Base-by-base conservation (phyloP, 2,797 vertebrate species). In the Phoeniculus purpureus region DNA sequence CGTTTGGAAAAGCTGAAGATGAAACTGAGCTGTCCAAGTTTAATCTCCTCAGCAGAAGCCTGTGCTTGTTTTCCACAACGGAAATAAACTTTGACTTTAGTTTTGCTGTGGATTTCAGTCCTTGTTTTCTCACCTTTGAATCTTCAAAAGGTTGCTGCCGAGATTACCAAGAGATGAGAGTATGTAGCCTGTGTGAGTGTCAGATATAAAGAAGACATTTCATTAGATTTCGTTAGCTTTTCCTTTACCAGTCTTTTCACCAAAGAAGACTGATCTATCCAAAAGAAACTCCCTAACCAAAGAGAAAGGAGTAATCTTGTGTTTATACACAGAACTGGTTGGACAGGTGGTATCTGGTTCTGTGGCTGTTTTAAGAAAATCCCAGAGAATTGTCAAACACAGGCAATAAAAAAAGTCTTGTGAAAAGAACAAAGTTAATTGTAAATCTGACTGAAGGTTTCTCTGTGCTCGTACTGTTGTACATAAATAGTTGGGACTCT, bases 151-250 rank as follows among this genome's bases (percentile, higher is more conserved):
- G 71, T 78, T 92, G 34, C 59, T 50, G 81, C 32, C 81, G 67
- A 94, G 72, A 94, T 67, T 54, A 85, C 8, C 25, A 85, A 79
- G 56, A 85, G 87, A 89, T 64, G 11, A 79, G 51, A 75, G 67
- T 26, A 10, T 40, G 13, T 61, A 65, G 56, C 25, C 48, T 66
- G 5, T 72, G 51, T 55, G 31, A 77, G 20, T 4, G 2, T 48
- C 56, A 90, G 37, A 56, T n/a, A 76, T 61, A 73, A 73, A 32
- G 85, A 34, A 3, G 51, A 43, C 14, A 55, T 51, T 31, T 1
- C 43, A 58, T 73, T 67, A 73, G 45, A 55, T 37, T 73, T 82
- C 22, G 76, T 58, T 82, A 76, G 73, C 26, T 68, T 66, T 87
- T 47, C 26, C 31, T 87, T 82, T 37, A 71, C 14, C 31, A 32